These are phyloP conservation scores for Oncorhynchus kisutch DNA, from an alignment of 2,113 vertebrate species.

Conservation along the genomic window DNA sequence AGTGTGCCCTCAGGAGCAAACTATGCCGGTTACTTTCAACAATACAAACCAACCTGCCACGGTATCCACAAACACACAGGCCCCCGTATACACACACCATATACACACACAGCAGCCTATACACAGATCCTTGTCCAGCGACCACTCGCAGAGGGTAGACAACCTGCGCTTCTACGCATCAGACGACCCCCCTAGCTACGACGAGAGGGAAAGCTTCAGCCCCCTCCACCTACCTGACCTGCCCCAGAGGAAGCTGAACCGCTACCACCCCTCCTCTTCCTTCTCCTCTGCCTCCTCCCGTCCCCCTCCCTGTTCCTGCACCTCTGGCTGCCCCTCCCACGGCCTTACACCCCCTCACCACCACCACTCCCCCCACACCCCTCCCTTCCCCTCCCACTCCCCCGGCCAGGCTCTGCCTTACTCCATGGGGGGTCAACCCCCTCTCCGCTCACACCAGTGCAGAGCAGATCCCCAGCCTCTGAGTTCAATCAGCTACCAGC, in stretches of 20 bases:
- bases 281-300: conserved; percentile 44
- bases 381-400: conserved; percentile 59
- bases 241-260: conserved; percentile 50
- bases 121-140: conserved; percentile 48
- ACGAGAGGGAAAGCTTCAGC: conserved; percentile 78
- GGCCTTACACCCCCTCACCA: conserved; percentile 51
- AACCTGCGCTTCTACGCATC: conserved; percentile 65
- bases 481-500: conserved; percentile 57
- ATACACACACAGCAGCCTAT: conserved; percentile 33
- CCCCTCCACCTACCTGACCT: conserved; percentile 69
- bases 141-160: conserved; percentile 41
- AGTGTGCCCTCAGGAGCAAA: conserved; percentile 37
- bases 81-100: conserved; percentile 47
- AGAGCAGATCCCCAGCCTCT: conserved; percentile 63
- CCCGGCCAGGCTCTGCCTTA: conserved; percentile 58
- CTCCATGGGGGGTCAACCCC: conserved; percentile 47
- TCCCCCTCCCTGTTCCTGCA: conserved; percentile 69
- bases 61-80: conserved; percentile 49
- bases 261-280: conserved; percentile 56
- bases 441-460: conserved; percentile 62
- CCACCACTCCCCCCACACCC: conserved; percentile 64
- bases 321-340: conserved; percentile 54
- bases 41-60: conserved; percentile 39
- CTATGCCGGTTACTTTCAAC: conserved; percentile 38
- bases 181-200: conserved; percentile 79